Evolutionary conservation across 1,140 invertebrate species (phyloP), one percentile per base, ranked within the genome.

Genomic region (Ceratosolen fusciceps): DNA sequence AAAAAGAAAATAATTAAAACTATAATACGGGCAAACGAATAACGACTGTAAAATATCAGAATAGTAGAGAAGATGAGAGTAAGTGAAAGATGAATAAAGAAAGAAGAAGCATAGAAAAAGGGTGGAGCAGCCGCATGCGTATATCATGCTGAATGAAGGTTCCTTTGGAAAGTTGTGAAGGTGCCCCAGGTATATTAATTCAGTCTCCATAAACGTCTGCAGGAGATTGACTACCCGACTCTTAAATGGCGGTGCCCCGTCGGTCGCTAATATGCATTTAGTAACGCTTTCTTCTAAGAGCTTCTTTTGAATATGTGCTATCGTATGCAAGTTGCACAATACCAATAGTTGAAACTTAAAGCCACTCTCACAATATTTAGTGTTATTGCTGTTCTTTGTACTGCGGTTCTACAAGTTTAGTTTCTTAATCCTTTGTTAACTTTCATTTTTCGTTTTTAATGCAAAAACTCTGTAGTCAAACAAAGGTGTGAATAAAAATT

Each of bases 141-240:
- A 90, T 89, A 90, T 90, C 88, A 90, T 82, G 82, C 75, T 5
- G 65, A 83, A 77, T 80, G 85, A 88, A 89, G 85, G 84, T 85
- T 84, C 83, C 47, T 68, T 39, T 62, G 49, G 43, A 65, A 70
- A 83, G 80, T 85, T 85, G 87, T 87, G 84, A 88, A 88, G 86
- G 68, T 72, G 86, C 86, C 82, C 85, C 86, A n/a, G 87, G 60
- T 89, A 90, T 90, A 90, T 90, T 90, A 90, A 90, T 90, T 90
- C 89, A 83, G 83, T 89, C 87, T 88, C 85, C 89, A 89, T 90
- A 90, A 90, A 90, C 83, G 89, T 90, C 89, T 83, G 83, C 81
- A 80, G 82, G 86, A 90, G 89, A 90, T 90, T 90, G 88, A 90
- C 89, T 90, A 90, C 89, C 80, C 82, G 58, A 86, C 83, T 88